Evolutionary conservation across 2,113 vertebrate species (phyloP), one percentile per base, ranked within the genome.

Genomic region (Ranitomeya imitator): DNA sequence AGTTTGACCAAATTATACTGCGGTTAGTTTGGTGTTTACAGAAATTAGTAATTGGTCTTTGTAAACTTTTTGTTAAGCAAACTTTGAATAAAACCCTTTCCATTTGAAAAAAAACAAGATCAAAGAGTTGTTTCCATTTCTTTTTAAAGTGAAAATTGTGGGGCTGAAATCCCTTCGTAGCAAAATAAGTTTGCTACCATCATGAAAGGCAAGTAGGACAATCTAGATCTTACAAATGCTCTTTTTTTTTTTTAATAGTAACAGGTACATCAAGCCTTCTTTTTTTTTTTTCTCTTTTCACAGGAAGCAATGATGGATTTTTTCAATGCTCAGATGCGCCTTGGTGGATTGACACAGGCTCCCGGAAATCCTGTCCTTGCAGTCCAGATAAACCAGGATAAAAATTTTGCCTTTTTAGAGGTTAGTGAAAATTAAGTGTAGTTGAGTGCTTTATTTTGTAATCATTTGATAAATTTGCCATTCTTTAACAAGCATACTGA

Each of bases 221-320:
- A 93, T 93, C 91, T 91, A 90, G 93, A 91, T 93, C 82, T 93
- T 93, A 92, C 92, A 91, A 90, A 91, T 92, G 87, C 92, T 93
- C 91, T 92, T 90, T 91, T 91, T 90, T 91, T 91, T 90, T 90
- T 92, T 93, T 93, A 90, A 90, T 93, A 89, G 73, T 45, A 89
- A 91, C 91, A 91, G 91, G 91, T 91, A 89, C 91, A 92, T 91
- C 85, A 90, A 90, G 89, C 90, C 81, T 37, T 59, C n/a, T 55
- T 14, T n/a, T 73, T 71, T 52, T 12, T 60, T 60, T n/a, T 45
- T 73, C 77, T 80, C 90, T 37, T 45, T 8, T 88, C 92, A 89
- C 89, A 98, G 97, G 97, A 98, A 90, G 97, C 97, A 51, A 98
- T 98, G 97, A 97, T 98, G 96, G 97, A 98, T 88, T 98, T 98